A percentile compares a stretch with the other conserved stretches of the same genome.
Evolutionary conservation across 2,113 vertebrate genomes (phyloP).

Genomic region (Butorides virescens): DNA sequence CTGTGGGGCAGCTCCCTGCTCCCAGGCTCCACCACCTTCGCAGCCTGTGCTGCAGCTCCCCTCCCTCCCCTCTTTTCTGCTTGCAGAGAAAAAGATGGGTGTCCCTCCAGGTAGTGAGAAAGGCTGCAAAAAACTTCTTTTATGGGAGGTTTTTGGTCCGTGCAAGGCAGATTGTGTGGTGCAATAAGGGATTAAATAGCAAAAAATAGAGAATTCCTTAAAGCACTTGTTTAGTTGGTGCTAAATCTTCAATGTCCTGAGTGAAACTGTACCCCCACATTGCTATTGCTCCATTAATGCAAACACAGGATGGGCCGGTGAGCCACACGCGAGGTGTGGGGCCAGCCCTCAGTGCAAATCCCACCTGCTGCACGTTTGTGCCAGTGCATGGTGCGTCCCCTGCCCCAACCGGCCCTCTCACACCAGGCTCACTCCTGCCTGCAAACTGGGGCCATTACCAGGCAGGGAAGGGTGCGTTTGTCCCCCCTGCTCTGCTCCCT

Average conservation of each 20-base stretch:
- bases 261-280: neutral
- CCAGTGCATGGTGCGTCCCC: neutral
- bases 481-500: neutral
- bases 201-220: neutral
- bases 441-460: rapidly evolving
- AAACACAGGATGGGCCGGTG: rapidly evolving
- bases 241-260: neutral
- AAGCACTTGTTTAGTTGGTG: neutral
- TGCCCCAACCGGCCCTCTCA: neutral
- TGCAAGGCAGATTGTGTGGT: neutral
- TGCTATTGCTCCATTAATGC: neutral
- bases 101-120: neutral
- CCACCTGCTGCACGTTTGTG: neutral
- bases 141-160: neutral
- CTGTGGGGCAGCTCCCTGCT: neutral
- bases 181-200: neutral
- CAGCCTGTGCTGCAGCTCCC: neutral
- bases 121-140: neutral
- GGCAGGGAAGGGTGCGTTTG: neutral
- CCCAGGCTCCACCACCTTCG: neutral
- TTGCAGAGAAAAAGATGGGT: neutral
- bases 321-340: neutral
- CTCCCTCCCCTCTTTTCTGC: neutral
- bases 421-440: neutral
- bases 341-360: neutral